These are phyloP conservation scores for Ophiodon elongatus DNA, from an alignment of 2,113 vertebrate genomes.

Conservation along the genomic window DNA sequence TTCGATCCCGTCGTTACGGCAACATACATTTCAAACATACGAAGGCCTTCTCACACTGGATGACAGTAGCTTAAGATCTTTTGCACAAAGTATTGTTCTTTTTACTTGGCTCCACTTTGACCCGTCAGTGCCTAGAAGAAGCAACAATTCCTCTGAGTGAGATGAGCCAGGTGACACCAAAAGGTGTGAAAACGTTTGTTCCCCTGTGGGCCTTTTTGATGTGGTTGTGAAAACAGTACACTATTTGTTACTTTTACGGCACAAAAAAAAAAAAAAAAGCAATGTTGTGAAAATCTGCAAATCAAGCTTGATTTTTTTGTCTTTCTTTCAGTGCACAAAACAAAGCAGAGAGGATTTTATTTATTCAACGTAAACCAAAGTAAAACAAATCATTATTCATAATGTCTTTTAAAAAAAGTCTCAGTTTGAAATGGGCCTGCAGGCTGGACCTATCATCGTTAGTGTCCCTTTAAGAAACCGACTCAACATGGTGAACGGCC, in stretches of 20 bases:
- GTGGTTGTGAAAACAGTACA: not conserved
- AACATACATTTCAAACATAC: not conserved
- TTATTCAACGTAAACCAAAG: not conserved
- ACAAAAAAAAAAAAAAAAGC: not conserved
- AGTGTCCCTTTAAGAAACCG: not conserved
- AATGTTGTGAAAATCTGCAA: not conserved
- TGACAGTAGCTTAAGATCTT: not conserved
- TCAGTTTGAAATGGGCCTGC: not conserved
- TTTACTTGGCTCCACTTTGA: not conserved
- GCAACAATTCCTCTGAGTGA: not conserved
- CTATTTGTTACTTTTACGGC: not conserved
- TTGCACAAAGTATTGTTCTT: not conserved
- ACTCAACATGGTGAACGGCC: not conserved
- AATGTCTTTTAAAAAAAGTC: not conserved
- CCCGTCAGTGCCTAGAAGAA: not conserved
- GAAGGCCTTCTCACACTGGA: not conserved
- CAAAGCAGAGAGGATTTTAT: not conserved
- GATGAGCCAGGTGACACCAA: not conserved
- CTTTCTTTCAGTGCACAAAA: not conserved
- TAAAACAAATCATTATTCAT: not conserved
- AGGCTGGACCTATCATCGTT: not conserved
- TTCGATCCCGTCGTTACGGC: not conserved
- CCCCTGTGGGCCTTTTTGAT: not conserved
- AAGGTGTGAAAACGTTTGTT: conserved; percentile 31
- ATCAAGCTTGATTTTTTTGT: not conserved